Evolutionary conservation across 2,113 vertebrate species (phyloP), one percentile per base, ranked within the genome.

Genomic region (Corythornis vintsioides): DNA sequence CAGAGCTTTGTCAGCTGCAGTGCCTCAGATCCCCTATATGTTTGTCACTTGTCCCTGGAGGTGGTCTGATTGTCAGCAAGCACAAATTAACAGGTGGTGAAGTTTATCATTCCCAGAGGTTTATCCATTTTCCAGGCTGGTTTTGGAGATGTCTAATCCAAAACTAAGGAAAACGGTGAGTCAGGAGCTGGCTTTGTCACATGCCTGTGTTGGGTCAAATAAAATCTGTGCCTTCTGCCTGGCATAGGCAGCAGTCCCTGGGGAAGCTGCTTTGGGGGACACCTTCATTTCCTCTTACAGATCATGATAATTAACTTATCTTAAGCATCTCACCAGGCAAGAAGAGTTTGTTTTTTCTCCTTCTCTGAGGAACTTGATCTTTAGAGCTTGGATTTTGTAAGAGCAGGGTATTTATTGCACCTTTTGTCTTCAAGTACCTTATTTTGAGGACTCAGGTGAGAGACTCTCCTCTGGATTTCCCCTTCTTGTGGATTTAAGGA

Each of bases 401-500:
- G 67, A 78, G 12, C 1, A 9, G 21, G 18, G 38, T 55, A 5
- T 77, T 83, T 83, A 9, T 63, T 1, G 1, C 55, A 5, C 75
- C 38, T 16, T 31, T 40, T 57, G 29, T 38, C 77, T 60, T 20
- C 31, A n/a, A 40, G 56, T 31, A 13, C 63, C 48, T 82, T 53
- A 29, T 78, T 42, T 50, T 24, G 3, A 2, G 1, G 77, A 60
- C 28, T 35, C 5, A 0, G 21, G 3, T 22, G 7, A 25, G 52
- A 48, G 29, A 20, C 33, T 79, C 21, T 52, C 9, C 40, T 70
- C 60, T 64, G 33, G 17, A n/a, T 85, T 94, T 86, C 77, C 74
- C 3, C 0, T 43, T 70, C 67, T 20, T 28, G 47, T 0, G 0
- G 55, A 5, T 63, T 52, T 35, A 35, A 40, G 4, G 13, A 59